phyloP scores from a whole-genome alignment of 1,140 invertebrate species.

The Phthorimaea operculella region DNA sequence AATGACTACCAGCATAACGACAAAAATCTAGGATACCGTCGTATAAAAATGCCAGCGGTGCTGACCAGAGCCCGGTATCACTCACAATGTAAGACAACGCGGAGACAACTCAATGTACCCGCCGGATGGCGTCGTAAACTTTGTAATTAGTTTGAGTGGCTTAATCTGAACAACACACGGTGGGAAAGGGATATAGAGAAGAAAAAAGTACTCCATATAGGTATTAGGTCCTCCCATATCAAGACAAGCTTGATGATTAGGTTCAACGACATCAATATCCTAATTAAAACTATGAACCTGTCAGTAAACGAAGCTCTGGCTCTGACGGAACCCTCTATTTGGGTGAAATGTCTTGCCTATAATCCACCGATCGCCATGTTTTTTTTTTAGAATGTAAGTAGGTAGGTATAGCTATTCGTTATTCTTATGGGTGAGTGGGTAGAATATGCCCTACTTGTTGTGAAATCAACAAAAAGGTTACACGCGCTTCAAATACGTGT shows the following conservation, averaged over 20 bases:
- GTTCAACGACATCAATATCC: neutral
- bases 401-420: too few species aligned
- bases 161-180: slow-evolving; percentile 10
- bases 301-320: too few species aligned
- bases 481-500: too few species aligned
- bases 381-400: too few species aligned
- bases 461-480: too few species aligned
- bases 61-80: slow-evolving; percentile 7
- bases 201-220: too few species aligned
- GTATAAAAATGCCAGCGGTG: slow-evolving; percentile 17
- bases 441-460: too few species aligned
- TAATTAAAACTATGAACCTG: neutral
- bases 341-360: too few species aligned
- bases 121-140: slow-evolving; percentile 22
- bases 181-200: neutral
- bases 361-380: too few species aligned
- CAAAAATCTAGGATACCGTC: neutral
- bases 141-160: slow-evolving; percentile 22
- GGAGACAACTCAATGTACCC: slow-evolving; percentile 26
- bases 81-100: slow-evolving; percentile 29
- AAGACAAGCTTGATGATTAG: neutral
- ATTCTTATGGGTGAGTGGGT: too few species aligned
- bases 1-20: neutral
- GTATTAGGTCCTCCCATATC: too few species aligned
- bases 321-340: too few species aligned